phyloP scores from a whole-genome alignment of 2,113 vertebrate genomes.

The Mellivora capensis region DNA sequence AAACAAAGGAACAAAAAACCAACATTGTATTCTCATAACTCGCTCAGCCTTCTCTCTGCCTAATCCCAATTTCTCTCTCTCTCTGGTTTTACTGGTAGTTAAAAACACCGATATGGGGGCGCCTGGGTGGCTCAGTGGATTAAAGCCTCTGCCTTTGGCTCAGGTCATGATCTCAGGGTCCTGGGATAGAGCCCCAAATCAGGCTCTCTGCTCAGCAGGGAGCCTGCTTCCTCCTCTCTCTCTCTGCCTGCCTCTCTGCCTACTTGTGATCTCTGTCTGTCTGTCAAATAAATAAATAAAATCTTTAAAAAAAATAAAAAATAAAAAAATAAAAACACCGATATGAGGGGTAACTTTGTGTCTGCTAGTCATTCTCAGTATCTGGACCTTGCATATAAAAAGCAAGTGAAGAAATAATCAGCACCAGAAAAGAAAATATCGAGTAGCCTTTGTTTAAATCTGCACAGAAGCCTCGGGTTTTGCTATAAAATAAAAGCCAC shows the following conservation, averaged over 20 bases:
- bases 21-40: background rate
- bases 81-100: background rate
- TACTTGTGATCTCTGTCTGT: no score
- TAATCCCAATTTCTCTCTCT: background rate
- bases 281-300: no score
- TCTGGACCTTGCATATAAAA: background rate
- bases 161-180: no score
- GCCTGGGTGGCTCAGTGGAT: no score
- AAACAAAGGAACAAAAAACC: background rate
- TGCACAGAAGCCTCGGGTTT: background rate
- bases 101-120: background rate
- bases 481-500: background rate
- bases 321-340: background rate
- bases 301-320: no score
- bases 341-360: background rate
- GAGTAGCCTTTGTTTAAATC: background rate
- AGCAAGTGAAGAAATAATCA: background rate
- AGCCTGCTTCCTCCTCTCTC: no score
- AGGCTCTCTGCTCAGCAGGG: no score
- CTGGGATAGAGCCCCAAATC: no score
- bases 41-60: background rate
- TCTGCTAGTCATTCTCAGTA: background rate
- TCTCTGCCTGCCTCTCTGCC: no score
- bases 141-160: no score
- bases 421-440: background rate